Percentiles rank a stretch among this genome's conserved stretches.
phyloP scores from a whole-genome alignment of 2,113 vertebrate species.

The Protobothrops flavoviridis region DNA sequence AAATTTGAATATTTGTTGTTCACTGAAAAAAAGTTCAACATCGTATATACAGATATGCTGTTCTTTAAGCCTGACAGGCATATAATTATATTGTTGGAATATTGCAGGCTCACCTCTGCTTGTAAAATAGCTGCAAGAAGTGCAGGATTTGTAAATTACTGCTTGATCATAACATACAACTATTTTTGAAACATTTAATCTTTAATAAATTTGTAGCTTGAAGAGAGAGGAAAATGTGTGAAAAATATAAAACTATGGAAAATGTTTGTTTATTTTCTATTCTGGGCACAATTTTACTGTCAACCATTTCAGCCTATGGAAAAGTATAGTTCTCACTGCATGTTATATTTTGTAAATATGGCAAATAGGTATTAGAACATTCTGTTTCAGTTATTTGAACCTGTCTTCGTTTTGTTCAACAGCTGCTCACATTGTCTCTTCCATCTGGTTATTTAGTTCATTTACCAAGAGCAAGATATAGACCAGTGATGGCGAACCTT shows the following conservation, averaged over 20 bases:
- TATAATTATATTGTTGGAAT: background rate
- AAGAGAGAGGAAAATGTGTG: background rate
- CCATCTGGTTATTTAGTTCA: constrained; percentile 1
- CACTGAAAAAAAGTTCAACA: constrained; percentile 28
- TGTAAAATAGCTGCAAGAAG: background rate
- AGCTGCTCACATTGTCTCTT: background rate
- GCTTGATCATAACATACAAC: background rate
- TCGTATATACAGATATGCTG: constrained; percentile 32
- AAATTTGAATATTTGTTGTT: background rate
- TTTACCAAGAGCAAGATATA: background rate
- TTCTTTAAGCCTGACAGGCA: constrained; percentile 33
- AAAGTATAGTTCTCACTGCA: background rate
- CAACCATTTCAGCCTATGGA: background rate
- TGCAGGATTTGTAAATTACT: background rate
- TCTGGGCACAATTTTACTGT: background rate
- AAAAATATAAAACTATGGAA: background rate
- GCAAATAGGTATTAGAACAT: background rate
- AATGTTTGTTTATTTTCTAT: constrained; percentile 5
- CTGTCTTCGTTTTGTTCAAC: constrained; percentile 14
- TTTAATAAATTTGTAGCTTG: constrained; percentile 13
- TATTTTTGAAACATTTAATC: background rate
- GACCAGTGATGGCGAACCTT: background rate
- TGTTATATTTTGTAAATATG: background rate
- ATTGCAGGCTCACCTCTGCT: constrained; percentile 4
- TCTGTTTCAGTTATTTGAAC: background rate